phyloP scores from a whole-genome alignment of 2,797 vertebrate genomes.

The Knipowitschia caucasica region DNA sequence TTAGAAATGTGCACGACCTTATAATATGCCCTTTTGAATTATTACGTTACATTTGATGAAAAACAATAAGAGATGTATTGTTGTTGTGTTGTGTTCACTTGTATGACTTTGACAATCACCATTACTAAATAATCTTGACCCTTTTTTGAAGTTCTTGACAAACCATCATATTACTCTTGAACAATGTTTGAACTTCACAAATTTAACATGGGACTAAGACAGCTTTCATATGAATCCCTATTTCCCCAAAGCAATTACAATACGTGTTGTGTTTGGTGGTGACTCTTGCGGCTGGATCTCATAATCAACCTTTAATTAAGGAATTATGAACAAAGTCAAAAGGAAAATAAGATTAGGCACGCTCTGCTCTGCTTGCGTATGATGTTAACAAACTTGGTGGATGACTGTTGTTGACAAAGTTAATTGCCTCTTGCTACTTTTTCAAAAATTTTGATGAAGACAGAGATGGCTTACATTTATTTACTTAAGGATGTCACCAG shows the following conservation, averaged over 20 bases:
- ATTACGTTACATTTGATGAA: too few relatives aligned
- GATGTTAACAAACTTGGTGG: constrained; percentile 37
- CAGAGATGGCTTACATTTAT: background rate
- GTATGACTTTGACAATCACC: background rate
- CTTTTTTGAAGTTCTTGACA: background rate
- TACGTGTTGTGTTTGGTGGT: constrained; percentile 35
- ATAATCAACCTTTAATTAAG: constrained; percentile 63
- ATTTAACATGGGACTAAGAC: constrained; percentile 11
- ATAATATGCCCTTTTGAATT: too few relatives aligned
- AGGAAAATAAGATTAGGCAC: constrained; percentile 64
- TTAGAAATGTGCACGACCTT: too few relatives aligned
- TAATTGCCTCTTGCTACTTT: constrained; percentile 1
- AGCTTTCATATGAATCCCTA: constrained; percentile 31
- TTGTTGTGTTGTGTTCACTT: too few relatives aligned
- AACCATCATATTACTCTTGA: constrained; percentile 19
- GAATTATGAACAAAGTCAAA: constrained; percentile 62
- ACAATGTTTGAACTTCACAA: constrained; percentile 15
- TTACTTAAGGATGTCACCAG: background rate
- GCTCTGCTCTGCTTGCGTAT: constrained; percentile 46
- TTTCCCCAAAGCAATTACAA: constrained; percentile 55
- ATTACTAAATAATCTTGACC: background rate
- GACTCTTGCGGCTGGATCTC: constrained; percentile 53
- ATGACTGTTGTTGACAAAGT: constrained; percentile 5
- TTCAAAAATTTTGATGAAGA: background rate
- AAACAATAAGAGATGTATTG: too few relatives aligned